Percentiles rank a stretch among this genome's conserved stretches.
Conservation (phyloP, 2,113 vertebrate genomes). For the Coptodon rendalli region DNA sequence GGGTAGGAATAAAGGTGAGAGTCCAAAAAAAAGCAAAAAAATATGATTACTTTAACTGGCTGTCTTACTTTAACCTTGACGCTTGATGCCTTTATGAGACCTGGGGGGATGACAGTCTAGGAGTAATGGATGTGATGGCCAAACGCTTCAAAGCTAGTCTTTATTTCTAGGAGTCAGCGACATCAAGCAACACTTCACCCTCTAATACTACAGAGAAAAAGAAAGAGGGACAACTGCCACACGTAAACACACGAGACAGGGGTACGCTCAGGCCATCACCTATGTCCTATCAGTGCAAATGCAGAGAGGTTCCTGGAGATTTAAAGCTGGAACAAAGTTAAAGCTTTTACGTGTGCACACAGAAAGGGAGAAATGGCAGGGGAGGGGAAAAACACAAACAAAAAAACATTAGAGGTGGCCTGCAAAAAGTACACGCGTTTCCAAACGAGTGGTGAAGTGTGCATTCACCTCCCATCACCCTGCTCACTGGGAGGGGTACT, state of each 20-base stretch:
- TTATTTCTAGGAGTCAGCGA: constrained; percentile 10
- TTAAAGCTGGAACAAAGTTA: not conserved
- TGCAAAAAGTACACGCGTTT: not conserved
- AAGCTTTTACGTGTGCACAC: not conserved
- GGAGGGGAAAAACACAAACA: not conserved
- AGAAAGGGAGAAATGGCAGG: not conserved
- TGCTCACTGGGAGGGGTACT: not conserved
- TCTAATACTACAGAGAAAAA: not conserved
- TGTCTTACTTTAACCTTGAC: not conserved
- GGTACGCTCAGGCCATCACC: not conserved
- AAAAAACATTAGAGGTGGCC: not conserved
- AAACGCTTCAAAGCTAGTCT: constrained; percentile 9
- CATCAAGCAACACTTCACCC: not conserved
- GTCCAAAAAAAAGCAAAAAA: not conserved
- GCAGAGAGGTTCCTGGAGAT: not conserved
- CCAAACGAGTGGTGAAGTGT: not conserved
- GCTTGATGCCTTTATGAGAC: not conserved
- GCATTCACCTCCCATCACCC: not conserved
- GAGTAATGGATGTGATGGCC: not conserved
- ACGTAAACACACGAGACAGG: not conserved
- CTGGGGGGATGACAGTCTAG: not conserved
- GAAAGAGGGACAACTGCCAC: not conserved
- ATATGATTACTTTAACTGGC: not conserved
- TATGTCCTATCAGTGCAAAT: not conserved
- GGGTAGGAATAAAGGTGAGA: not conserved